Conservation (phyloP, 1,140 invertebrate genomes). For the Conopomorpha cramerella region DNA sequence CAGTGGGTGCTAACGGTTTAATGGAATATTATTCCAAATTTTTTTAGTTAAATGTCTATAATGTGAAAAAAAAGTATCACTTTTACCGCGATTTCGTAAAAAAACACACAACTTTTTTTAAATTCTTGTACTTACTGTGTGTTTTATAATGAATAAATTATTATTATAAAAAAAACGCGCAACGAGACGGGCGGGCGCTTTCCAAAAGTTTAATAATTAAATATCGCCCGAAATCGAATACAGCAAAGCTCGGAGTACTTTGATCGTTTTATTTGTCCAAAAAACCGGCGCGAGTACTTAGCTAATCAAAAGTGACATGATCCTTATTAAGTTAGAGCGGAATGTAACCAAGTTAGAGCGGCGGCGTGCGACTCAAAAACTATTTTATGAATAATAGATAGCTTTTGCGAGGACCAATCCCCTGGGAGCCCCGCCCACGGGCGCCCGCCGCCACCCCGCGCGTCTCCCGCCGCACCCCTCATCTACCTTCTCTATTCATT, state of each 20-base stretch:
- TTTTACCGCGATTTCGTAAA: no score
- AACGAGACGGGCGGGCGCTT: no score
- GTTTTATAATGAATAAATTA: no score
- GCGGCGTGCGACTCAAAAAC: slow-evolving; percentile 54
- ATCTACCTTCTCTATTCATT: slow-evolving; percentile 51
- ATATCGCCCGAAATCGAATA: no score
- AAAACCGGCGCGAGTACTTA: slow-evolving; percentile 25
- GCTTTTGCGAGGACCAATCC: slow-evolving; percentile 48
- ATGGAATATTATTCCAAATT: no score
- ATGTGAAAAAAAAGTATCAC: no score
- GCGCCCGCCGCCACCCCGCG: slow-evolving; percentile 8
- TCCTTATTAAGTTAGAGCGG: slow-evolving; percentile 52
- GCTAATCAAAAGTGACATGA: slow-evolving; percentile 58
- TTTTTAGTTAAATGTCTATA: no score
- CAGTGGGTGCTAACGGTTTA: no score
- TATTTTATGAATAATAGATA: slow-evolving; percentile 61
- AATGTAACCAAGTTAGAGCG: slow-evolving; percentile 43
- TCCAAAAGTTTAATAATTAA: slow-evolving; percentile 20
- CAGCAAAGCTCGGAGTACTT: no score
- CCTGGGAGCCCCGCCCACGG: slow-evolving; percentile 39
- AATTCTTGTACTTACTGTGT: no score
- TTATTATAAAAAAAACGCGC: no score
- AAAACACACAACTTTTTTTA: no score
- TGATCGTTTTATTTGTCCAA: slow-evolving; percentile 31
- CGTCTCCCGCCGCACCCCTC: slow-evolving; percentile 19